Evolutionary conservation across 2,888 invertebrate species (phyloP), one percentile per base, ranked within the genome.

Genomic region (Archaeoteleia sp.): DNA sequence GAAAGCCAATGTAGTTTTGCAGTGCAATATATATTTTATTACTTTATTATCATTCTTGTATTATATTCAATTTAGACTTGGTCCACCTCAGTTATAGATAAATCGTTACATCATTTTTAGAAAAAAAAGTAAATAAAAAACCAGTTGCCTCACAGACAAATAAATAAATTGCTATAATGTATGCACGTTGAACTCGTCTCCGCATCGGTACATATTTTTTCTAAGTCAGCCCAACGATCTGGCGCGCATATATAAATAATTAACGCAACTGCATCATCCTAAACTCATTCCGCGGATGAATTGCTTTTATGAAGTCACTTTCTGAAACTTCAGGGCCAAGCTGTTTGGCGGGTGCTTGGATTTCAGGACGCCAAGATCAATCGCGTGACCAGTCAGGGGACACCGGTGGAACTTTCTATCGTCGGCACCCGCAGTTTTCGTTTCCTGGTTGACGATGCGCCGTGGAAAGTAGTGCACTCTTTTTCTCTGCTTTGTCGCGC

Each of bases 401-500:
- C 82, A 82, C 20, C 55, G 58, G 17, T 70, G 74, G 12, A 49
- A 60, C 32, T 51, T 74, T 4, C 34, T 60, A n/a, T 69, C 67
- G 6, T 7, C 39, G n/a, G n/a, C n/a, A n/a, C n/a, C n/a, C n/a
- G n/a, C n/a, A n/a, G n/a, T n/a, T n/a, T n/a, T n/a, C n/a, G n/a
- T 60, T 1, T 80, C 77, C 46, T 82, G 82, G 1, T 39, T 71
- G 1, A 83, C 72, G 2, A 82, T 51, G 29, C 73, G 74, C 17
- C 75, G 72, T 0, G 83, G 82, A 60, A 82, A 83, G 46, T 82
- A 83, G 45, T 83, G 82, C 9, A 83, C 60, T 1, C 71, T 70
- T 55, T 79, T 82, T 1, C 70, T 57, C 40, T 81, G 78, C n/a
- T 72, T 70, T 0, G 76, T 79, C 0, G 69, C 70, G 23, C 75